Base-by-base conservation (phyloP, 2,797 vertebrate genomes). In the Apogon talboti region DNA sequence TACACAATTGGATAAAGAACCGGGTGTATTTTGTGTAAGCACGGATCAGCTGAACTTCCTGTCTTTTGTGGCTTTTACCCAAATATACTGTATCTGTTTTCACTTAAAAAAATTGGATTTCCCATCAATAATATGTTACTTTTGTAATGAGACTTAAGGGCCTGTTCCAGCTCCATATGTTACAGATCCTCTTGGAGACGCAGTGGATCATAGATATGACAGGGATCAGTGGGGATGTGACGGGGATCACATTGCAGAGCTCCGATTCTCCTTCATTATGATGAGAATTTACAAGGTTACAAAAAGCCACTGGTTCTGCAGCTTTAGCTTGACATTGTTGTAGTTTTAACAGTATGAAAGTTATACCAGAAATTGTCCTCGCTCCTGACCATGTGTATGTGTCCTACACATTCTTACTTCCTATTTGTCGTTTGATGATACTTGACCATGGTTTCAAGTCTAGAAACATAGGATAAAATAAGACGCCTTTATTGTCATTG, bases 141-240 rank as follows among this genome's bases (percentile, higher is more conserved):
- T 62, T 60, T 71, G 55, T 71, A 67, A 72, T 74, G 52, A 76
- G 70, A 47, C 46, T 67, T 38, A 46, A 30, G 40, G 45, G 33
- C 68, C 66, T 42, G 42, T 63, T 45, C 54, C 41, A 38, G 7
- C 52, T 33, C 61, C 87, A 84, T 64, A 46, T 89, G 84, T 64
- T 86, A 86, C 11, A 47, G 49, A 87, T 89, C 87, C 72, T 19
- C n/a, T 67, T 19, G 38, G 78, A 69, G 78, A 81, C 65, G 67
- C 19, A 28, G 58, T 5, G 55, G 81, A 72, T 75, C 45, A 49
- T 12, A 59, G 67, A 80, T 18, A 71, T 46, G 11, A 49, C 56
- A 44, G 44, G 63, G 76, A 71, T 76, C 60, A 66, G 53, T 42
- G 38, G 40, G 33, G 33, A 71, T 48, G 28, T 24, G 1, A 3